phyloP scores from a whole-genome alignment of 2,888 invertebrate species.

The Hypercompe scribonia region DNA sequence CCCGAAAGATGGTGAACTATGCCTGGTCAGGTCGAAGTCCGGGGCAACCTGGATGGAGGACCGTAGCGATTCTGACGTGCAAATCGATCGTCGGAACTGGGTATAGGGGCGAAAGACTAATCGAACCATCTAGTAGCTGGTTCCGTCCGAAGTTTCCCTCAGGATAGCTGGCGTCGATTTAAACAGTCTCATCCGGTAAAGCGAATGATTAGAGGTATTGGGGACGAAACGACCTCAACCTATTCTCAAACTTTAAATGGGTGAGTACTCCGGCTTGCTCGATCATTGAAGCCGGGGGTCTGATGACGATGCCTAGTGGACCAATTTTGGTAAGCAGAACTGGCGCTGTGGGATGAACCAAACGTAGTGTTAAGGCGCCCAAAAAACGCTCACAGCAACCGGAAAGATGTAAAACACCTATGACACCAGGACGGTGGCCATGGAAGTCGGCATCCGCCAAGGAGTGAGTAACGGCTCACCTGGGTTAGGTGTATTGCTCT shows the following conservation, averaged over 20 bases:
- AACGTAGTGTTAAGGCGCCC: constrained; percentile 72
- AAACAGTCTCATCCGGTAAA: constrained; percentile 89
- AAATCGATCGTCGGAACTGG: constrained; percentile 6
- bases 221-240: constrained; percentile 90
- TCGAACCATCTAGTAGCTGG: constrained; percentile 93
- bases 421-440: constrained; percentile 38
- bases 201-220: constrained; percentile 91
- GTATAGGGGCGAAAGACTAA: constrained; percentile 84
- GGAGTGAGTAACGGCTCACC: constrained; percentile 86
- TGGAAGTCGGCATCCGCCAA: constrained; percentile 44
- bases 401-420: constrained; percentile 76
- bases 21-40: constrained; percentile 90
- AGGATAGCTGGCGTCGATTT: constrained; percentile 88
- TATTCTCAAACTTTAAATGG: constrained; percentile 93
- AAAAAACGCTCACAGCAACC: constrained; percentile 82
- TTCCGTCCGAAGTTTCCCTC: constrained; percentile 92
- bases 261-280: constrained; percentile 89
- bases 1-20: constrained; percentile 92
- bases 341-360: constrained; percentile 1
- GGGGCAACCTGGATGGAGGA: constrained; percentile 90
- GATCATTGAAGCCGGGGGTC: constrained; percentile 83
- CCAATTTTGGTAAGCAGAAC: constrained; percentile 88
- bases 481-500: constrained; percentile 74
- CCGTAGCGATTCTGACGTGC: constrained; percentile 90
- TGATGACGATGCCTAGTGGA: constrained; percentile 89